These are phyloP conservation scores for Sakesphorus luctuosus DNA, from an alignment of 2,113 vertebrate species.

Conservation along the genomic window DNA sequence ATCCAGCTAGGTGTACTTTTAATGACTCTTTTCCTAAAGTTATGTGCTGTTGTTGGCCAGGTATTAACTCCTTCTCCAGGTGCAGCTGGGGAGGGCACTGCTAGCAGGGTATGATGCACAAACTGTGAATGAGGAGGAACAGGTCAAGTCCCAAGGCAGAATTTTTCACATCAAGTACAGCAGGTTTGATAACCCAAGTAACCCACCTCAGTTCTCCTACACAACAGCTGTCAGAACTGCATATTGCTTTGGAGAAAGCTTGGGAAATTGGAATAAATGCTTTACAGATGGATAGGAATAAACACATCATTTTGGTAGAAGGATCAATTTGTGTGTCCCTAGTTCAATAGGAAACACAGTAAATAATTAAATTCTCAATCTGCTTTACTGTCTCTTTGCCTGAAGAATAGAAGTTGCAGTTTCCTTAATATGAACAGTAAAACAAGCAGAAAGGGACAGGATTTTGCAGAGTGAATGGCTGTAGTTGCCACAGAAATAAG, in stretches of 20 bases:
- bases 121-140: not conserved
- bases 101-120: not conserved
- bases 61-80: not conserved
- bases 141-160: not conserved
- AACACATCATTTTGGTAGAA: not conserved
- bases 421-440: not conserved
- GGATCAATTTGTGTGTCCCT: not conserved
- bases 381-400: not conserved
- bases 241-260: not conserved
- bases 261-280: not conserved
- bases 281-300: not conserved
- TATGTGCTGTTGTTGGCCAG: not conserved
- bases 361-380: not conserved
- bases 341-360: rapidly evolving
- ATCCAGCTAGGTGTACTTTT: not conserved
- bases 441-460: not conserved
- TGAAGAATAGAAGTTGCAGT: not conserved
- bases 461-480: not conserved
- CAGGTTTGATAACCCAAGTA: not conserved
- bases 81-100: not conserved
- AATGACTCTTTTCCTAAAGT: not conserved
- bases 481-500: not conserved
- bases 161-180: not conserved
- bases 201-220: not conserved
- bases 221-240: not conserved